Base-by-base conservation (phyloP, 2,888 invertebrate species). In the Lobophora halterata region DNA sequence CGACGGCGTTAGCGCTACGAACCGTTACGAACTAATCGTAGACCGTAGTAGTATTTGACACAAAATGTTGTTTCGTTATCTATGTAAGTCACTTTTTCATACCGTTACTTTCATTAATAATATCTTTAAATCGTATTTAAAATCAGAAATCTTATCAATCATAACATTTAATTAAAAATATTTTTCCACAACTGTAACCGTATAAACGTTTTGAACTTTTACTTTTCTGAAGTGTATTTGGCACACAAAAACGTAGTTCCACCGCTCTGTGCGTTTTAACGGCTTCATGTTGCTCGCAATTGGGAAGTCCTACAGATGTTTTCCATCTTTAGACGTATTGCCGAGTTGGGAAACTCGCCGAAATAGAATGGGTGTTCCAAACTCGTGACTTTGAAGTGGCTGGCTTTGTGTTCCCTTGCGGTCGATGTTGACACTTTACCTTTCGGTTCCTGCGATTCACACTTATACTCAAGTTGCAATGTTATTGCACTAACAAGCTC, bases 261-360 rank as follows among this genome's bases (percentile, higher is more conserved):
- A 16, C 28, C 35, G 23, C 27, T 38, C 33, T 19, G 10, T 6
- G 27, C 46, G 30, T 46, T 51, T 37, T 12, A 34, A 17, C 11
- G 51, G 51, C 30, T 53, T 55, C 50, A n/a, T 32, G 34, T 39
- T 44, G 12, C 45, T 28, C 34, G 28, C 21, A 49, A 33, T 49
- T 49, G 41, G 4, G 46, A 48, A 54, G 37, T 27, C 45, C 16
- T 39, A 24, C 16, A 38, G 16, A 41, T 42, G 41, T 33, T 27
- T 19, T 33, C 14, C 41, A 26, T 42, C 37, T 33, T 33, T 37
- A 16, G 26, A 37, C 37, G 19, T 26, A 37, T 21, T 34, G 37
- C 44, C 48, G 60, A 59, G 65, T 65, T 53, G 48, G 16, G 32
- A 23, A 35, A 35, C 30, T 35, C 21, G 11, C 49, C 43, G 47